These are phyloP conservation scores for Artemia sinica DNA, from an alignment of 2,888 invertebrate species.

Conservation along the genomic window DNA sequence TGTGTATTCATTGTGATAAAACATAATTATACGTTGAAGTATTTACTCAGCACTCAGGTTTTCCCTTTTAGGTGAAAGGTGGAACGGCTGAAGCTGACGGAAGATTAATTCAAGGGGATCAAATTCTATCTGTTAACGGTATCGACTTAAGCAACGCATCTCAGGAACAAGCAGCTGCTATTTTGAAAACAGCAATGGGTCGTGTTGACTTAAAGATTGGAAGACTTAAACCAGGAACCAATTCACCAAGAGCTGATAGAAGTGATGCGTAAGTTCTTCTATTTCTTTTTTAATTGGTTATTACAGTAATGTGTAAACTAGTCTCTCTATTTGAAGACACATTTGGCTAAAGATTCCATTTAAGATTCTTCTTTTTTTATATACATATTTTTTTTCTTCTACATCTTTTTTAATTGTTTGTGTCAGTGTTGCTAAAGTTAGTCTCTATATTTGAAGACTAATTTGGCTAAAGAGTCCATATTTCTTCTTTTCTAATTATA, in stretches of 20 bases:
- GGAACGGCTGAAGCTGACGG: constrained; percentile 71
- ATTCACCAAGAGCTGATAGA: constrained; percentile 19
- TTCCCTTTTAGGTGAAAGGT: constrained; percentile 50
- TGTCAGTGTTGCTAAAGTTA: too few relatives aligned
- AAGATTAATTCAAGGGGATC: constrained; percentile 76
- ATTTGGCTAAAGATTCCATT: too few relatives aligned
- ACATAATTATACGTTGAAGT: too few relatives aligned
- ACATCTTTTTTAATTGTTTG: not conserved
- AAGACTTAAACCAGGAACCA: constrained; percentile 51
- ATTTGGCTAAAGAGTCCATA: too few relatives aligned
- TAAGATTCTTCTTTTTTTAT: too few relatives aligned
- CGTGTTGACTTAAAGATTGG: constrained; percentile 66
- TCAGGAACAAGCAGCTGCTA: constrained; percentile 64
- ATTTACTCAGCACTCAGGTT: too few relatives aligned
- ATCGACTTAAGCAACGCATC: constrained; percentile 52
- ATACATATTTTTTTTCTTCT: not conserved
- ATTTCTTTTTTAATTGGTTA: too few relatives aligned
- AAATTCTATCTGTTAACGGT: constrained; percentile 71
- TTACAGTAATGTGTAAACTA: too few relatives aligned
- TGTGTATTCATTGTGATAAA: too few relatives aligned
- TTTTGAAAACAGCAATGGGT: constrained; percentile 69
- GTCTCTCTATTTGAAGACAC: too few relatives aligned
- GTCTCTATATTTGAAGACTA: too few relatives aligned
- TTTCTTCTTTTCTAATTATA: too few relatives aligned
- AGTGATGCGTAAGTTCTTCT: constrained; percentile 23